phyloP scores from a whole-genome alignment of 2,888 invertebrate genomes.

The Neocrepidodera transversa region DNA sequence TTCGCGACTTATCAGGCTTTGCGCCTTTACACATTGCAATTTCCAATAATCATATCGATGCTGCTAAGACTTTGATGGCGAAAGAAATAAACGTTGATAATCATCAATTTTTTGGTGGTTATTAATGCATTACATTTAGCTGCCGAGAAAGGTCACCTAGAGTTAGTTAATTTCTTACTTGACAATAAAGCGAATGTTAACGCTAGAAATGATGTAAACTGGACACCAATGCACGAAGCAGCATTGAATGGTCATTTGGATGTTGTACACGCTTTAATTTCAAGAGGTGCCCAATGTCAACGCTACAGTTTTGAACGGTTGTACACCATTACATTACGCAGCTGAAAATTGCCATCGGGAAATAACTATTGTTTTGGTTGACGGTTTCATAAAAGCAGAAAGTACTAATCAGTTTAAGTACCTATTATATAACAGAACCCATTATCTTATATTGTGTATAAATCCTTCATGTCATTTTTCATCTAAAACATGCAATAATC shows the following conservation, averaged over 20 bases:
- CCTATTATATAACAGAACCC: too few relatives aligned
- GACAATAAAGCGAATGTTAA: not conserved
- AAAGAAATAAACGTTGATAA: slow-evolving; percentile 43
- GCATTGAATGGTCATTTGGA: not conserved
- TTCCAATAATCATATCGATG: not conserved
- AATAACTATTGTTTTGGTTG: not conserved
- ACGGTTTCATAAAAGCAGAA: too few relatives aligned
- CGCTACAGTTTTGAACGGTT: not conserved
- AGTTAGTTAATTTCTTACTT: not conserved
- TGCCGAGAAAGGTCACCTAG: not conserved
- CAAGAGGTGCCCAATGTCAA: not conserved
- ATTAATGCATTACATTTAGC: not conserved
- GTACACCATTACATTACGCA: not conserved
- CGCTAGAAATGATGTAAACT: not conserved
- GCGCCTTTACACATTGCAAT: not conserved
- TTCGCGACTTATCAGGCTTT: not conserved
- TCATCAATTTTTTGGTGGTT: not conserved
- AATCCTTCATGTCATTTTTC: too few relatives aligned
- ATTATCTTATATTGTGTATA: too few relatives aligned
- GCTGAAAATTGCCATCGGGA: not conserved
- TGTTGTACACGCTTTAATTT: not conserved
- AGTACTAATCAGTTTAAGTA: too few relatives aligned
- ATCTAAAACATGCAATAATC: too few relatives aligned
- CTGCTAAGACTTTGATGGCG: not conserved
- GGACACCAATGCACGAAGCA: not conserved